These are phyloP conservation scores for Anthonomus grandis DNA, from an alignment of 1,140 invertebrate genomes.

Conservation along the genomic window DNA sequence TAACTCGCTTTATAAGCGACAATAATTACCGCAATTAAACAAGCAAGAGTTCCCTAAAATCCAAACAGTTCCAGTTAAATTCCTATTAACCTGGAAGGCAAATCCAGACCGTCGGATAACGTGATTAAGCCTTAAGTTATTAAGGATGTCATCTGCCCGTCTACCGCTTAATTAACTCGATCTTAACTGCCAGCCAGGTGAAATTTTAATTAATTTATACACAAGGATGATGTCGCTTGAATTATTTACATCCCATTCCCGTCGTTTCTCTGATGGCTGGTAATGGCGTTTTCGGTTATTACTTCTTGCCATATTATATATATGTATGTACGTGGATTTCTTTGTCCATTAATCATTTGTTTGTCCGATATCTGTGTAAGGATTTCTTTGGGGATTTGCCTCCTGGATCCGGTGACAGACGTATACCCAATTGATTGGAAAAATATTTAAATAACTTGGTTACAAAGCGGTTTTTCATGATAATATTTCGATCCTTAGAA, in stretches of 20 bases:
- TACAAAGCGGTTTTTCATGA: too few relatives aligned
- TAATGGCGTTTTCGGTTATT: not conserved
- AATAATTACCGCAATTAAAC: too few relatives aligned
- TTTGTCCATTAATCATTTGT: constrained; percentile 7
- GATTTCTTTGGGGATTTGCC: not conserved
- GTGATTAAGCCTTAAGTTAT: constrained; percentile 29
- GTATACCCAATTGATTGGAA: constrained; percentile 1
- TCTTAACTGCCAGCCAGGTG: constrained; percentile 24
- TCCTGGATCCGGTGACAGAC: too few relatives aligned
- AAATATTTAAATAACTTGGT: constrained; percentile 7
- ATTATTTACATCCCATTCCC: constrained; percentile 18
- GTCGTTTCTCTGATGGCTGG: not conserved
- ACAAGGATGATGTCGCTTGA: constrained; percentile 19
- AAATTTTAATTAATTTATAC: constrained; percentile 27
- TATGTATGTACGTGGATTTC: not conserved
- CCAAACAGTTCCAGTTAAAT: too few relatives aligned
- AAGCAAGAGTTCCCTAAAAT: too few relatives aligned
- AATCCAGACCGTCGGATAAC: too few relatives aligned
- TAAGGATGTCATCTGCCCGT: constrained; percentile 26
- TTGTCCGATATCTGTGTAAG: not conserved
- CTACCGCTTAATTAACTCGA: constrained; percentile 23
- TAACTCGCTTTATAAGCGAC: too few relatives aligned
- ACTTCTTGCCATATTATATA: not conserved
- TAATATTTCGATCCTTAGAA: too few relatives aligned
- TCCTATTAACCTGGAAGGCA: too few relatives aligned